These are phyloP conservation scores for Epicauta chinensis DNA, from an alignment of 1,140 invertebrate genomes.

Conservation along the genomic window DNA sequence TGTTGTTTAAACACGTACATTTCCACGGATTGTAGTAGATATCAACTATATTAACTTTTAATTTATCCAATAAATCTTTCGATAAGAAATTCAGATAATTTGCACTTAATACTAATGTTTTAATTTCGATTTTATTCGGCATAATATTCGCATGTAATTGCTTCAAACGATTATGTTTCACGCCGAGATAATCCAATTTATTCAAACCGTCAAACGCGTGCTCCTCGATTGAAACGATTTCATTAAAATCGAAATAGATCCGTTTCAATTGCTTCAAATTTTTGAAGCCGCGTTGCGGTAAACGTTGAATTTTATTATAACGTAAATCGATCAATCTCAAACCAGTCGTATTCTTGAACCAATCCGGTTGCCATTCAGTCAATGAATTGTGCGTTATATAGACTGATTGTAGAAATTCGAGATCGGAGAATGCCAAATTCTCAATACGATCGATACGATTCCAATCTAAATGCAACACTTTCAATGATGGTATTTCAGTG, in stretches of 20 bases:
- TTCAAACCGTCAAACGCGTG: constrained; percentile 6
- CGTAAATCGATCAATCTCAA: constrained; percentile 9
- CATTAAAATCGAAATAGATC: constrained; percentile 16
- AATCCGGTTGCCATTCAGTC: background rate
- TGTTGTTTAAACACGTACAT: constrained; percentile 8
- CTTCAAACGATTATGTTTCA: constrained; percentile 14
- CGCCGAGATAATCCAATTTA: constrained; percentile 7
- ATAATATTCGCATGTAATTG: constrained; percentile 2
- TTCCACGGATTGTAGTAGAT: constrained; percentile 16
- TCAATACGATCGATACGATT: constrained; percentile 7
- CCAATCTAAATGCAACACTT: background rate
- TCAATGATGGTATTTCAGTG: background rate
- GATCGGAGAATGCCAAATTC: background rate
- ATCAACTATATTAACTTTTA: background rate
- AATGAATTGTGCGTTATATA: constrained; percentile 4
- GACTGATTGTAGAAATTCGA: background rate
- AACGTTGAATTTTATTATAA: constrained; percentile 10
- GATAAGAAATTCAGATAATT: constrained; percentile 12
- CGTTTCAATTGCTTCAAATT: constrained; percentile 1
- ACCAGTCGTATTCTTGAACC: constrained; percentile 10
- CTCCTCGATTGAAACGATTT: constrained; percentile 1
- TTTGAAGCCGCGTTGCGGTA: constrained; percentile 3
- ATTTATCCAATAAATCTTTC: background rate
- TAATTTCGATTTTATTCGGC: constrained; percentile 2
- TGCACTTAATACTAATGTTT: background rate